Evolutionary conservation across 2,888 invertebrate genomes (phyloP).

Genomic region (Lasioglossum vierecki): DNA sequence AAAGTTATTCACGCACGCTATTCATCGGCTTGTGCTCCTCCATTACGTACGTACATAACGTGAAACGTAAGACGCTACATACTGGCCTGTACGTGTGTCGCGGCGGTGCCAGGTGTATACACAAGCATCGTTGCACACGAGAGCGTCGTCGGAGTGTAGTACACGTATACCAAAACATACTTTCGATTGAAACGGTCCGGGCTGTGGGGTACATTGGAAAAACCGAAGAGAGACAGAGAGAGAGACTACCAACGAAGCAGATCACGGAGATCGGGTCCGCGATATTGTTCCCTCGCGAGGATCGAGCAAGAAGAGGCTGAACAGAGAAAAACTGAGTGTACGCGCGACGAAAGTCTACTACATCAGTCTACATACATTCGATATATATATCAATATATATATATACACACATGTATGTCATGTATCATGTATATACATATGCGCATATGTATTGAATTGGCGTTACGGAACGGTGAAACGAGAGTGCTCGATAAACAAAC

Average conservation of each 20-base stretch:
- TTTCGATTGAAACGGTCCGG: constrained; percentile 30
- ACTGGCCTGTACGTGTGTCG: constrained; percentile 47
- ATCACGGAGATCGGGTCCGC: neutral
- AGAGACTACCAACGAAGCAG: neutral
- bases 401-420: neutral
- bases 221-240: neutral
- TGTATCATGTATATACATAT: neutral
- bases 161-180: constrained; percentile 48
- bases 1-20: constrained; percentile 63
- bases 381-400: neutral
- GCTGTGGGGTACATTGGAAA: neutral
- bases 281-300: neutral
- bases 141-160: constrained; percentile 8
- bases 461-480: neutral
- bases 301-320: neutral
- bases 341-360: neutral
- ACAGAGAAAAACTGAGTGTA: neutral
- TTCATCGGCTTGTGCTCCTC: constrained; percentile 60
- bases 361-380: neutral
- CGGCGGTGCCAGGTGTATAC: constrained; percentile 42
- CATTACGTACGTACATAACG: constrained; percentile 57
- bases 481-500: constrained; percentile 25
- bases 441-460: neutral
- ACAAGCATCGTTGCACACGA: constrained; percentile 55
- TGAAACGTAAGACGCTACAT: constrained; percentile 62